Evolutionary conservation across 2,797 vertebrate species (phyloP).

Genomic region (Sebastes matsubarae): DNA sequence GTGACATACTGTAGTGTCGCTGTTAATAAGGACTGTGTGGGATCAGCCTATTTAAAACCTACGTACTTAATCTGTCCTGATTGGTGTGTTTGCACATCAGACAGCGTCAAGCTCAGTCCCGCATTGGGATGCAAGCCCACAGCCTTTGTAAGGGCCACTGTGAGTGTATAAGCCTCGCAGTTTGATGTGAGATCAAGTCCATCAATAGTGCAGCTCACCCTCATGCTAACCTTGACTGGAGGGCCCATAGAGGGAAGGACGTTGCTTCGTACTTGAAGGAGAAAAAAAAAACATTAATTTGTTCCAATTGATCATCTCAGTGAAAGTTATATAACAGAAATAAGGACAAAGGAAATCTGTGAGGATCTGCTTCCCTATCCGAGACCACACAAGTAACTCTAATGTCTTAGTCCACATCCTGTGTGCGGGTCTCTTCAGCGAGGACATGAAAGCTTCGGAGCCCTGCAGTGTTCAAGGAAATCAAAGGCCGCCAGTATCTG

Average conservation of each 20-base stretch:
- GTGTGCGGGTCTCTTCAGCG: constrained; percentile 46
- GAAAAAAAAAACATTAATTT: constrained; percentile 24
- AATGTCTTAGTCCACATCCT: constrained; percentile 32
- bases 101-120: constrained; percentile 43
- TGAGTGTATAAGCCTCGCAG: constrained; percentile 53
- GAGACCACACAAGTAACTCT: constrained; percentile 22
- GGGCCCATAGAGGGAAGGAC: constrained; percentile 10
- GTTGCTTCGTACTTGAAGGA: constrained; percentile 4
- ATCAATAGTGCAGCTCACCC: constrained; percentile 62
- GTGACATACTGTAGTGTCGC: constrained; percentile 1
- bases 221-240: constrained; percentile 57
- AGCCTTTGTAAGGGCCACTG: constrained; percentile 32
- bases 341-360: not conserved
- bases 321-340: constrained; percentile 25
- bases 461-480: constrained; percentile 71
- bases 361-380: not conserved
- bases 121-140: constrained; percentile 63
- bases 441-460: constrained; percentile 57
- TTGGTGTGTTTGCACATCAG: constrained; percentile 46
- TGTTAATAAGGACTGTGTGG: constrained; percentile 40
- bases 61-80: constrained; percentile 60
- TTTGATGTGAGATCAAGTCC: constrained; percentile 67
- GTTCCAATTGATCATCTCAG: constrained; percentile 31
- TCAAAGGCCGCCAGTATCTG: constrained; percentile 67
- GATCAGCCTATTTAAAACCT: constrained; percentile 47